Evolutionary conservation across 2,113 vertebrate genomes (phyloP).

Genomic region (Puffinus mauretanicus): DNA sequence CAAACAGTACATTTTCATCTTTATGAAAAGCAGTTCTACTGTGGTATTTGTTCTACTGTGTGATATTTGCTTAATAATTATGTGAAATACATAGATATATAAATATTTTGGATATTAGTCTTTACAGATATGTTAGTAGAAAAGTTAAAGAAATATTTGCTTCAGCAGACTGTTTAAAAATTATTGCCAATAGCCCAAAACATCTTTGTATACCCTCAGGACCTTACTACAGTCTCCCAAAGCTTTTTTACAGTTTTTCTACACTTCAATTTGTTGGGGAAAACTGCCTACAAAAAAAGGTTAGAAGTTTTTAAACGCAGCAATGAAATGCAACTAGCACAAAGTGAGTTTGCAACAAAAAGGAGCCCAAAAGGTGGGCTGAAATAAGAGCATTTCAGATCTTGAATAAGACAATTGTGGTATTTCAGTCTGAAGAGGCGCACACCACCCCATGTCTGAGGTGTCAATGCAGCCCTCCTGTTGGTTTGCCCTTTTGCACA

Average conservation of each 20-base stretch:
- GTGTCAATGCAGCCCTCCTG: neutral
- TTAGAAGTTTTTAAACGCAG: neutral
- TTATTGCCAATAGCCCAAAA: neutral
- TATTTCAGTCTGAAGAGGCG: neutral
- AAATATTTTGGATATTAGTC: neutral
- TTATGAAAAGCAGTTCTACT: neutral
- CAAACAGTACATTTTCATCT: neutral
- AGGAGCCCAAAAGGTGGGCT: neutral
- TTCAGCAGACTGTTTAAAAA: neutral
- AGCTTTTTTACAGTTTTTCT: neutral
- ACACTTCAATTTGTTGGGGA: neutral
- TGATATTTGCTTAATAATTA: neutral
- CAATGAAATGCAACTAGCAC: neutral
- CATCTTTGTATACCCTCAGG: neutral
- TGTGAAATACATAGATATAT: neutral
- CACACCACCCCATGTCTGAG: neutral
- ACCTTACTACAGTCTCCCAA: neutral
- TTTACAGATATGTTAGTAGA: neutral
- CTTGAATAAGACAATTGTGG: neutral
- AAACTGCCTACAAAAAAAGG: neutral
- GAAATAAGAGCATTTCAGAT: neutral
- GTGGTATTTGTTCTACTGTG: neutral
- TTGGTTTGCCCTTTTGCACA: neutral
- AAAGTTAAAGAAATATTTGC: neutral
- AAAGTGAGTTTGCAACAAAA: neutral